Conservation (phyloP, 2,888 invertebrate genomes). For the Timema cristinae region DNA sequence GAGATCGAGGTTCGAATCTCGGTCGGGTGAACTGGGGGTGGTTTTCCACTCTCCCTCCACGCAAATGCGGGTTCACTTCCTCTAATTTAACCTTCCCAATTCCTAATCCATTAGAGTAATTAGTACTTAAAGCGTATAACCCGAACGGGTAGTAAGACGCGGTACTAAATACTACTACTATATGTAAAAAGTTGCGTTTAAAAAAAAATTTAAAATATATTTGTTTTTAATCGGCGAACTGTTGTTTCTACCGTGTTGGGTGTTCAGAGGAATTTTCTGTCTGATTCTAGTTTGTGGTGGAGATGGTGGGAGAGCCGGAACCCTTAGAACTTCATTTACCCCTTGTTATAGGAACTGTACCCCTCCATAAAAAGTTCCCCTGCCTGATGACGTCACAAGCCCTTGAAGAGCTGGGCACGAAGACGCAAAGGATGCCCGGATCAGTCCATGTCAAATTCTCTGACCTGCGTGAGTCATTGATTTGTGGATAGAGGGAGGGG, state of each 20-base stretch:
- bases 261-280: background rate
- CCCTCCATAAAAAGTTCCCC: slow-evolving; percentile 35
- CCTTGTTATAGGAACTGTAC: slow-evolving; percentile 37
- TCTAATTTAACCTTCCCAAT: no score
- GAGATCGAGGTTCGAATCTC: background rate
- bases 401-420: background rate
- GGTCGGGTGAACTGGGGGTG: no score
- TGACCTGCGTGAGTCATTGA: slow-evolving; percentile 33
- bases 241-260: background rate
- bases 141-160: background rate
- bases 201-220: no score
- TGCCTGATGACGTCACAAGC: slow-evolving; percentile 22
- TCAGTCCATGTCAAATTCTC: slow-evolving; percentile 28
- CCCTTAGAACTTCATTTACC: slow-evolving; percentile 36
- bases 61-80: no score
- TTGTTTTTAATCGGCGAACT: no score
- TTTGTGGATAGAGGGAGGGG: no score
- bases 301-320: slow-evolving; percentile 33
- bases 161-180: no score
- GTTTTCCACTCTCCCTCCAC: no score
- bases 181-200: no score
- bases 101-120: no score
- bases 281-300: slow-evolving; percentile 34
- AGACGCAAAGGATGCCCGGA: slow-evolving; percentile 22
- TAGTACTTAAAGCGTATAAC: background rate